A percentile compares a stretch with the other conserved stretches of the same genome.
Evolutionary conservation across 2,797 vertebrate genomes (phyloP).

Genomic region (Sebastes cheni): DNA sequence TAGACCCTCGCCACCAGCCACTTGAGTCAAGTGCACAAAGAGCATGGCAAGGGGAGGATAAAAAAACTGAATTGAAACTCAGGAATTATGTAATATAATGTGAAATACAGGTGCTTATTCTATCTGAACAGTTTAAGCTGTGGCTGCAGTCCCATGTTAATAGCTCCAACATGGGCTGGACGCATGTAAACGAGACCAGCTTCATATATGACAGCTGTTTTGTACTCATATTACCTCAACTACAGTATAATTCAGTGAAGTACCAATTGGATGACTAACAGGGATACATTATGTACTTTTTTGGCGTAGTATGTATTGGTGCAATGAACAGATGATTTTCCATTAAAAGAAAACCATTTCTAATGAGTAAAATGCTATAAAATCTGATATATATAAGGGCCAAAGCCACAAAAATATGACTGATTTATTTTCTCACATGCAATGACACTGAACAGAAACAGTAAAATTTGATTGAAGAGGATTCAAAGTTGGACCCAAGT

Average conservation of each 20-base stretch:
- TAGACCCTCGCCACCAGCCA: not conserved
- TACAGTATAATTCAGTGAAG: not conserved
- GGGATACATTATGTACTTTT: not conserved
- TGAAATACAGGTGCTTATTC: not conserved
- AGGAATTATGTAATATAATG: not conserved
- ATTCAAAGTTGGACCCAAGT: constrained; percentile 21
- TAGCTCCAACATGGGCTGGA: not conserved
- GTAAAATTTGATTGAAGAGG: constrained; percentile 8
- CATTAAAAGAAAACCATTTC: constrained; percentile 18
- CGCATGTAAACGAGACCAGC: not conserved
- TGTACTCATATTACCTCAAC: not conserved
- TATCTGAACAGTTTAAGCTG: not conserved
- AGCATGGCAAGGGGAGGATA: no score
- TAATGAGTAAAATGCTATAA: constrained; percentile 36
- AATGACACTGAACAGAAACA: constrained; percentile 23
- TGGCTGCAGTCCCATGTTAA: not conserved
- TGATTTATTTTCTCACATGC: constrained; percentile 9
- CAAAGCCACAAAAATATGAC: constrained; percentile 29
- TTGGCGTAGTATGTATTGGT: not conserved
- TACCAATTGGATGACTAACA: not conserved
- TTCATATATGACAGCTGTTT: not conserved
- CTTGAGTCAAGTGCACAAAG: not conserved
- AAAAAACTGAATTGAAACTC: not conserved
- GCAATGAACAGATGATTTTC: not conserved
- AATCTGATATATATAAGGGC: constrained; percentile 1